Conservation (phyloP, 1,140 invertebrate species). For the Heliconius nattereri region DNA sequence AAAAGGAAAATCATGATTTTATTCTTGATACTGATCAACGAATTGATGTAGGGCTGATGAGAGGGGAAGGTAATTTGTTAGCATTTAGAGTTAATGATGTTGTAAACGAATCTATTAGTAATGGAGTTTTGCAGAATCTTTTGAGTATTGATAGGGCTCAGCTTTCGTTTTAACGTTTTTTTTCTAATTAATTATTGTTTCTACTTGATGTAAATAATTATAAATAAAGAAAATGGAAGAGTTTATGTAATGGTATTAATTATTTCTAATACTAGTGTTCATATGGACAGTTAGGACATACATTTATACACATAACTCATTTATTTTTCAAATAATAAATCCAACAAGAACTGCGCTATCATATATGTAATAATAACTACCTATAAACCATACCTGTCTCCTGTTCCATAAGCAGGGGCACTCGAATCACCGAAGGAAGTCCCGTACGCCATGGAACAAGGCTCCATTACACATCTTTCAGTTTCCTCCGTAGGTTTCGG, state of each 20-base stretch:
- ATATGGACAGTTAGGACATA: too few species aligned
- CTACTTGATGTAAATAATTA: constrained; percentile 29
- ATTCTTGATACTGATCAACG: background rate
- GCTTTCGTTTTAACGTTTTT: background rate
- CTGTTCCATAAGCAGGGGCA: constrained; percentile 69
- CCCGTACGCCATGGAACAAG: constrained; percentile 86
- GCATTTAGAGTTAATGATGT: constrained; percentile 63
- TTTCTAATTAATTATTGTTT: background rate
- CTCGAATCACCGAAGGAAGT: constrained; percentile 84
- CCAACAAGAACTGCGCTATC: too few species aligned
- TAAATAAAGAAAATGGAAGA: background rate
- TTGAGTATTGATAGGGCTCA: constrained; percentile 32
- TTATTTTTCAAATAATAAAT: too few species aligned
- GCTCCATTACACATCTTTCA: constrained; percentile 89
- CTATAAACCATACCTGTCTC: constrained; percentile 57
- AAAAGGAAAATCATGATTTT: background rate
- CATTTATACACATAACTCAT: too few species aligned
- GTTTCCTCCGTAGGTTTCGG: constrained; percentile 89
- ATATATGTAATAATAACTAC: background rate
- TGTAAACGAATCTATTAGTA: constrained; percentile 56
- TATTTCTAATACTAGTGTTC: too few species aligned
- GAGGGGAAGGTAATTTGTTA: constrained; percentile 42
- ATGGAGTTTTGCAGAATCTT: constrained; percentile 59
- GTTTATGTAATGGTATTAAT: too few species aligned
- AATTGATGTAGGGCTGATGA: constrained; percentile 22